A percentile compares a stretch with the other conserved stretches of the same genome.
Evolutionary conservation across 2,113 vertebrate species (phyloP).

Genomic region (Amia ocellicauda): DNA sequence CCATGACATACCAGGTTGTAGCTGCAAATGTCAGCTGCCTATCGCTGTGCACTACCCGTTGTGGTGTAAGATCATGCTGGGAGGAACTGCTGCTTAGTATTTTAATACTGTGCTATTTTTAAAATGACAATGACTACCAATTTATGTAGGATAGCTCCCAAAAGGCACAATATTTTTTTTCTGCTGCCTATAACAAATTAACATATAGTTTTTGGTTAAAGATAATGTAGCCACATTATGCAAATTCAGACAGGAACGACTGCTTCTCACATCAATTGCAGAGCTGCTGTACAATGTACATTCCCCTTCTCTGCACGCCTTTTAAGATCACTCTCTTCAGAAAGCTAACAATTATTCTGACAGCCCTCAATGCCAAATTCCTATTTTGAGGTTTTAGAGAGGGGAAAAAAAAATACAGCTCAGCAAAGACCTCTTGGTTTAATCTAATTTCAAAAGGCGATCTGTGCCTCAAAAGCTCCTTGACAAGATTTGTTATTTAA

Average conservation of each 20-base stretch:
- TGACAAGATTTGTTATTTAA: constrained; percentile 22
- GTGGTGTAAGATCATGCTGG: constrained; percentile 17
- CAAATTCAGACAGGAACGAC: too few relatives aligned
- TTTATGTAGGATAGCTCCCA: constrained; percentile 14
- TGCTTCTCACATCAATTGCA: too few relatives aligned
- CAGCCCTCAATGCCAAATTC: too few relatives aligned
- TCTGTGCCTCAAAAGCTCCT: background rate
- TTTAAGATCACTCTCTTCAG: too few relatives aligned
- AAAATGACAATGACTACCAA: constrained; percentile 35
- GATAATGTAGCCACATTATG: too few relatives aligned
- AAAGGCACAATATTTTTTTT: background rate
- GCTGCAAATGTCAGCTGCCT: constrained; percentile 34
- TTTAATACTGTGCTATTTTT: constrained; percentile 44
- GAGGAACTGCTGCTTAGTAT: constrained; percentile 25
- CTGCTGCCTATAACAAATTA: background rate
- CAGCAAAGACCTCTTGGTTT: too few relatives aligned
- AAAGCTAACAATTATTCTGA: too few relatives aligned
- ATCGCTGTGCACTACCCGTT: constrained; percentile 7
- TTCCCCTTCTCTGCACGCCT: too few relatives aligned
- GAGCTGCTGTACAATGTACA: too few relatives aligned
- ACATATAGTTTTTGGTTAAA: background rate
- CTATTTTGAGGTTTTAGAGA: too few relatives aligned
- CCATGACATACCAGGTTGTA: constrained; percentile 27
- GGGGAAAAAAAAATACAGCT: too few relatives aligned
- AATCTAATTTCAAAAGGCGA: too few relatives aligned